Conservation (phyloP, 2,888 invertebrate genomes). For the Nomada flava region DNA sequence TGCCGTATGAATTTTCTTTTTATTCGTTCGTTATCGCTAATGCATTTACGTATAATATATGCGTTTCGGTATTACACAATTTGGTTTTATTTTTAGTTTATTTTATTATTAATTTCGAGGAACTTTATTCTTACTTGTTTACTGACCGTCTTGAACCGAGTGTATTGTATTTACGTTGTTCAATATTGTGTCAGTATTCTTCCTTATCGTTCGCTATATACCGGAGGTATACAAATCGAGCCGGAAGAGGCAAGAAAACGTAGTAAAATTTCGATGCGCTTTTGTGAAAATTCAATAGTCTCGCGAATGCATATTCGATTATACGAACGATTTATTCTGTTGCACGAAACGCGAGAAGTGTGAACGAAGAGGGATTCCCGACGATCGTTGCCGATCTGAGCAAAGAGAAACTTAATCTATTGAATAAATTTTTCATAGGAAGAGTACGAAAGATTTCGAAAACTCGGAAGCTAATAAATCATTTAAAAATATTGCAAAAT, state of each 20-base stretch:
- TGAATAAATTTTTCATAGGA: neutral
- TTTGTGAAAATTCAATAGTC: slow-evolving; percentile 18
- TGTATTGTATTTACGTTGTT: neutral
- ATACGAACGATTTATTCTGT: slow-evolving; percentile 58
- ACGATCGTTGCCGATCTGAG: slow-evolving; percentile 25
- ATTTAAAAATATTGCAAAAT: too few relatives aligned
- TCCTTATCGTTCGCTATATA: slow-evolving; percentile 20
- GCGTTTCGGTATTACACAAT: neutral
- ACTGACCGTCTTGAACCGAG: neutral
- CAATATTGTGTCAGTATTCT: neutral
- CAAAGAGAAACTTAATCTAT: slow-evolving; percentile 20
- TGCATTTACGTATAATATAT: neutral
- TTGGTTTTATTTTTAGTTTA: too few relatives aligned
- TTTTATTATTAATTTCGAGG: too few relatives aligned
- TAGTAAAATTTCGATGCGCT: slow-evolving; percentile 12
- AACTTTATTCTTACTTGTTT: neutral
- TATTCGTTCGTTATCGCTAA: neutral
- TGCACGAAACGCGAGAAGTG: slow-evolving; percentile 35
- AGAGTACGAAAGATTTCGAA: neutral
- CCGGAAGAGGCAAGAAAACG: slow-evolving; percentile 7
- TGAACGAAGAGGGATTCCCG: slow-evolving; percentile 27
- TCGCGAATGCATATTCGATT: slow-evolving; percentile 46
- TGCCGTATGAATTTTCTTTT: neutral
- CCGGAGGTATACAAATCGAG: neutral
- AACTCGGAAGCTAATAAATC: neutral